Conservation (phyloP, 2,113 vertebrate species). For the Brachirus orientalis region DNA sequence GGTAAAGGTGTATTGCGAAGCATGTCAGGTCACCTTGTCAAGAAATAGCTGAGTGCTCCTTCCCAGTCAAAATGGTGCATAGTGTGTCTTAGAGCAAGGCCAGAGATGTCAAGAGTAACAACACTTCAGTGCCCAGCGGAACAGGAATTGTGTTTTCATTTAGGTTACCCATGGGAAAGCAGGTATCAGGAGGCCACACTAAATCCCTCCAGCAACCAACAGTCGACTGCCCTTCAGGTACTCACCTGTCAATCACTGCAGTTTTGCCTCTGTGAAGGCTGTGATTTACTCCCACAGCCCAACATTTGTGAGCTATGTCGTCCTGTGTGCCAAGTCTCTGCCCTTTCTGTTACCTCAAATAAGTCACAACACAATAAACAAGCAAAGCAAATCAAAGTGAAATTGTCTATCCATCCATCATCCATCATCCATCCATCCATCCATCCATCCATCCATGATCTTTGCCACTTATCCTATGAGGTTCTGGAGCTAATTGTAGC, state of each 20-base stretch:
- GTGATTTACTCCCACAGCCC: conserved; percentile 50
- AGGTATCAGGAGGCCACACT: conserved; percentile 54
- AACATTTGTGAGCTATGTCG: conserved; percentile 30
- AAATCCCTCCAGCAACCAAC: conserved; percentile 48
- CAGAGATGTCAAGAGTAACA: conserved; percentile 50
- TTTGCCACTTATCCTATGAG: no score
- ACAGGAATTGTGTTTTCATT: conserved; percentile 71
- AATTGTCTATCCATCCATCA: neutral
- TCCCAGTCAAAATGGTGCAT: conserved; percentile 25
- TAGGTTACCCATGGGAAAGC: conserved; percentile 44
- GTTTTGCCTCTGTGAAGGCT: conserved; percentile 35
- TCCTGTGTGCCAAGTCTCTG: conserved; percentile 23
- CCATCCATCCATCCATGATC: no score
- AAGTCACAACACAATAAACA: conserved; percentile 10
- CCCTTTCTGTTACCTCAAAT: conserved; percentile 13
- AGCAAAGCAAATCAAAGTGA: conserved; percentile 1
- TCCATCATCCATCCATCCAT: neutral
- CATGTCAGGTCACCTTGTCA: conserved; percentile 66
- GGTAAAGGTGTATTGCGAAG: conserved; percentile 25
- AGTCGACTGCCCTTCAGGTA: conserved; percentile 51
- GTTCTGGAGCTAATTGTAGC: no score
- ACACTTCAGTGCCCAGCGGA: conserved; percentile 49
- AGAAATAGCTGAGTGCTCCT: conserved; percentile 54
- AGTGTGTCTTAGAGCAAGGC: conserved; percentile 28
- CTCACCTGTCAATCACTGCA: conserved; percentile 63